A percentile compares a stretch with the other conserved stretches of the same genome.
phyloP scores from a whole-genome alignment of 2,113 vertebrate genomes.

The Acrocephalus kingi region DNA sequence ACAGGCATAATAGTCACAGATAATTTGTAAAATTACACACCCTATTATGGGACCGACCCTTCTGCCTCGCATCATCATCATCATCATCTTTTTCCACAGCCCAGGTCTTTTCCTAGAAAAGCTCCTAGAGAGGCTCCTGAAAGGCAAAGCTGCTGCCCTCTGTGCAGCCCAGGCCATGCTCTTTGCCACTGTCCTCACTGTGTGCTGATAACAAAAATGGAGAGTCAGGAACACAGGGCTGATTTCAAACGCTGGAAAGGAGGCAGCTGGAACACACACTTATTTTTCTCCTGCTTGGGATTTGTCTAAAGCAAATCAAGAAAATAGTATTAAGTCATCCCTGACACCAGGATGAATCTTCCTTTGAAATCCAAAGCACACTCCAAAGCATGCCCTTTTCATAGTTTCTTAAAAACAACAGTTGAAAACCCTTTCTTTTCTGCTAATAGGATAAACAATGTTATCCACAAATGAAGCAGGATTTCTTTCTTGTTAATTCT shows the following conservation, averaged over 20 bases:
- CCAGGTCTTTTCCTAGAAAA: background rate
- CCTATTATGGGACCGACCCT: background rate
- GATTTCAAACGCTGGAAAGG: background rate
- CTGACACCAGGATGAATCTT: background rate
- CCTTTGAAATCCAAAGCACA: conserved; percentile 3
- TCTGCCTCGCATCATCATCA: background rate
- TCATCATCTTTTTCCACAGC: background rate
- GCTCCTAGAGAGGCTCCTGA: background rate
- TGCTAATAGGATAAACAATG: conserved; percentile 9
- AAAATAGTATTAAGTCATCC: background rate
- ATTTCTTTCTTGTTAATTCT: background rate
- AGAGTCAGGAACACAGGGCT: background rate
- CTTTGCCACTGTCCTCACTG: background rate
- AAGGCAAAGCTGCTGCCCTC: background rate
- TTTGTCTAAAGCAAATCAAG: background rate
- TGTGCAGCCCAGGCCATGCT: background rate
- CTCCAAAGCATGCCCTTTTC: background rate
- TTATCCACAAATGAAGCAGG: conserved; percentile 13
- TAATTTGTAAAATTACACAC: background rate
- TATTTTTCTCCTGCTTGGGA: background rate
- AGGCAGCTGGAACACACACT: background rate
- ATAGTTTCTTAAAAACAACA: background rate
- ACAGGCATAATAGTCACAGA: background rate
- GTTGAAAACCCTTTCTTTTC: background rate
- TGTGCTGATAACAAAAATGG: background rate